Percentiles rank a stretch among this genome's conserved stretches.
phyloP scores from a whole-genome alignment of 2,888 invertebrate genomes.

The Dolomedes plantarius region DNA sequence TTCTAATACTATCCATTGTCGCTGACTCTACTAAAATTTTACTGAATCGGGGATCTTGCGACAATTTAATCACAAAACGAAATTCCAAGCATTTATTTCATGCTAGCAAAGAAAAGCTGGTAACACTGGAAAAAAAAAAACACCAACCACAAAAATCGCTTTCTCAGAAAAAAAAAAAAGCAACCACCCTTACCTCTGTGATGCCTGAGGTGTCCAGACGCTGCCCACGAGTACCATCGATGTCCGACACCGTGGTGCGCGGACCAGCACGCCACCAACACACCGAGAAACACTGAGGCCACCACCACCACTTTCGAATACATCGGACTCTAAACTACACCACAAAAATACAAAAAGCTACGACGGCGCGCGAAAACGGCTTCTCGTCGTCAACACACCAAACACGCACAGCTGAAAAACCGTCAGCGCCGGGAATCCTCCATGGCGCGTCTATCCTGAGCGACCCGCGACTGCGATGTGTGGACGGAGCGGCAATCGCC shows the following conservation, averaged over 20 bases:
- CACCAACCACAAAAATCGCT: no score
- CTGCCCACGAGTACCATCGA: constrained; percentile 67
- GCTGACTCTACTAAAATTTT: no score
- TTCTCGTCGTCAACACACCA: background rate
- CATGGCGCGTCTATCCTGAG: constrained; percentile 32
- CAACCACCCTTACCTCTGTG: constrained; percentile 52
- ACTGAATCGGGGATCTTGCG: no score
- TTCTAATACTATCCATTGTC: no score
- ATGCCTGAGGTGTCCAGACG: constrained; percentile 63
- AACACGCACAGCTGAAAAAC: constrained; percentile 3
- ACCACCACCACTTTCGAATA: background rate
- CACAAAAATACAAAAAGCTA: no score
- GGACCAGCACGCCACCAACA: background rate
- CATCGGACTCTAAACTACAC: no score
- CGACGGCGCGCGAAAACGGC: constrained; percentile 10
- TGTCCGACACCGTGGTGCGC: constrained; percentile 41
- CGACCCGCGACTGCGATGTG: constrained; percentile 25
- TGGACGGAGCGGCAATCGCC: constrained; percentile 21
- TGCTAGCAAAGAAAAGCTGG: no score
- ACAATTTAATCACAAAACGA: no score
- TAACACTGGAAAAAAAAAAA: no score
- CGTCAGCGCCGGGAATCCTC: constrained; percentile 24
- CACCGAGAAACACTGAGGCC: background rate
- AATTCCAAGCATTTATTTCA: no score
- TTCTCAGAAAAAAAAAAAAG: no score